These are phyloP conservation scores for Acipenser oxyrinchus DNA, from an alignment of 2,797 vertebrate genomes.

Conservation along the genomic window DNA sequence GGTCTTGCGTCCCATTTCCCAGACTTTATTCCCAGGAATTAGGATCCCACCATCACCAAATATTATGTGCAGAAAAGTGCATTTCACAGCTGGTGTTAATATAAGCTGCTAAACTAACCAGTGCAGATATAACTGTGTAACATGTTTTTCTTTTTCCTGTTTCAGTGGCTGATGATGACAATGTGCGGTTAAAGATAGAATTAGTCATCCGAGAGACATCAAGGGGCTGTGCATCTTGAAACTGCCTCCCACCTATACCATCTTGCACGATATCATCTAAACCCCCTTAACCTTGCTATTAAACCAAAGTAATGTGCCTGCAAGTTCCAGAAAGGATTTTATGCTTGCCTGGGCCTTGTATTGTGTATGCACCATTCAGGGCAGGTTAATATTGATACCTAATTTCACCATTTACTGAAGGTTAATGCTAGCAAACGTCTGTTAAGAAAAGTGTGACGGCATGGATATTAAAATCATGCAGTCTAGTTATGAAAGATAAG, in stretches of 20 bases:
- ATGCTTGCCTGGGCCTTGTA: constrained; percentile 28
- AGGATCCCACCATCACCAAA: too few species aligned
- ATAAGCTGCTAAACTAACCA: too few species aligned
- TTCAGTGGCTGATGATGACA: constrained; percentile 60
- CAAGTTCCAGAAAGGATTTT: constrained; percentile 25
- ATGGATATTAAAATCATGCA: constrained; percentile 5
- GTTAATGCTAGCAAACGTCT: too few species aligned
- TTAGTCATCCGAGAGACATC: constrained; percentile 4
- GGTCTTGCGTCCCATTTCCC: too few species aligned
- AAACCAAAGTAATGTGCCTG: constrained; percentile 24
- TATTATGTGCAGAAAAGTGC: too few species aligned
- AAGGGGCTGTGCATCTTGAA: constrained; percentile 5
- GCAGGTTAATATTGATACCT: not conserved
- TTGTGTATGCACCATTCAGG: constrained; percentile 17
- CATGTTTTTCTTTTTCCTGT: constrained; percentile 1
- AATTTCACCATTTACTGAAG: too few species aligned
- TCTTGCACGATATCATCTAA: too few species aligned
- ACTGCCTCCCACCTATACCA: not conserved
- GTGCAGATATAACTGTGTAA: not conserved
- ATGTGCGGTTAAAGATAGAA: constrained; percentile 58
- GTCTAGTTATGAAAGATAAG: not conserved
- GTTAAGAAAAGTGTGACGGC: not conserved
- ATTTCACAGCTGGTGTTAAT: not conserved
- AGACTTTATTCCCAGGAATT: too few species aligned
- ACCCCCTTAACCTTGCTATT: not conserved